Percentiles rank a stretch among this genome's conserved stretches.
Conservation (phyloP, 35 echinoderm and acorn worm species). For the Ophioderma brevispina region DNA sequence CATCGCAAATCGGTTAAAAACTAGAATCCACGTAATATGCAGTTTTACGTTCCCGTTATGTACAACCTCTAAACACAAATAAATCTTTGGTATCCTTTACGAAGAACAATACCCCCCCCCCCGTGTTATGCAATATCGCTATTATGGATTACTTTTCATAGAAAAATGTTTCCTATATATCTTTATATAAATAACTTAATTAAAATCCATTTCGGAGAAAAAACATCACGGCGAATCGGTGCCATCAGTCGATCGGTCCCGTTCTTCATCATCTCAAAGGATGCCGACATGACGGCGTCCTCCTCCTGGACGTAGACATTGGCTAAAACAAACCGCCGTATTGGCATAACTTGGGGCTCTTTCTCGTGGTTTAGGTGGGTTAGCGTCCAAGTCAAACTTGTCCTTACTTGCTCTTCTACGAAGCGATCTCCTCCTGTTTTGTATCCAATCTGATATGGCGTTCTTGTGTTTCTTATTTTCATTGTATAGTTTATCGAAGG, state of each 20-base stretch:
- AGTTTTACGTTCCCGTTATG: too few relatives aligned
- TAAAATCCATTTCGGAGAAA: too few relatives aligned
- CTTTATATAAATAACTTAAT: too few relatives aligned
- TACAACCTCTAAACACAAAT: too few relatives aligned
- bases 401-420: constrained; percentile 41
- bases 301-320: not conserved
- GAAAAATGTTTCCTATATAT: too few relatives aligned
- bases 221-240: not conserved
- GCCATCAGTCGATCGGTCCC: not conserved
- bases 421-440: constrained; percentile 59
- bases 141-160: too few relatives aligned
- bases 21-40: too few relatives aligned
- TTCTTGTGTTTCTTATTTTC: constrained; percentile 68
- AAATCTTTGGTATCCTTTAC: too few relatives aligned
- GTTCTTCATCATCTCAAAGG: not conserved
- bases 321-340: constrained; percentile 20
- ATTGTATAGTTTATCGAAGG: constrained; percentile 75
- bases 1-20: too few relatives aligned
- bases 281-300: not conserved
- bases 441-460: constrained; percentile 1
- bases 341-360: constrained; percentile 72
- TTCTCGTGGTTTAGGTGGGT: constrained; percentile 79
- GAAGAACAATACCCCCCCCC: too few relatives aligned
- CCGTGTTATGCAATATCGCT: too few relatives aligned
- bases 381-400: constrained; percentile 66